Conservation (phyloP, 2,797 vertebrate species). For the Sarcoramphus papa region DNA sequence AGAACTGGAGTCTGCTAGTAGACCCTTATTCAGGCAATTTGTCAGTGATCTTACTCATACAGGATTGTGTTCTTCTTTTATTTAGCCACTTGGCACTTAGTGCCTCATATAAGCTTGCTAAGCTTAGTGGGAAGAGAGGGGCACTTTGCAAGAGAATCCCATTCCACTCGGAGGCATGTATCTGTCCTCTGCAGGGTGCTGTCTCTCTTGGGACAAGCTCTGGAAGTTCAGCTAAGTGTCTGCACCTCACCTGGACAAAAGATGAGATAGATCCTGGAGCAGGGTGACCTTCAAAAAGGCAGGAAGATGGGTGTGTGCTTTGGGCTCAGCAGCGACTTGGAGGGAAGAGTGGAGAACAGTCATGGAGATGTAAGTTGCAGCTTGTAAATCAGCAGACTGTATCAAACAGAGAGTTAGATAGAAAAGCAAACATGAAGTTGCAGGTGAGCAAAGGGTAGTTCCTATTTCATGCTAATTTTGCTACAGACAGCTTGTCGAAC, state of each 20-base stretch:
- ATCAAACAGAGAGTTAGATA: not conserved
- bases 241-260: not conserved
- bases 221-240: not conserved
- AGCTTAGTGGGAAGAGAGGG: not conserved
- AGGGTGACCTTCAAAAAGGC: not conserved
- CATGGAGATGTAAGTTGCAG: not conserved
- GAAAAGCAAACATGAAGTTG: not conserved
- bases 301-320: not conserved
- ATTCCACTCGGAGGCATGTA: not conserved
- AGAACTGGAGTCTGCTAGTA: not conserved
- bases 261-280: not conserved
- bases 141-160: not conserved
- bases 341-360: not conserved
- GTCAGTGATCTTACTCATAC: not conserved
- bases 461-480: not conserved
- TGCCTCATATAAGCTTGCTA: not conserved
- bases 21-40: not conserved
- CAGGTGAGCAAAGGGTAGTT: not conserved
- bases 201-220: not conserved
- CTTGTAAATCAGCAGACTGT: not conserved
- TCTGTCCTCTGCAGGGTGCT: not conserved
- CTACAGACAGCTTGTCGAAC: not conserved
- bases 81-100: not conserved
- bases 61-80: not conserved
- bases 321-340: not conserved